Conservation (phyloP, 2,888 invertebrate species). For the Acleris emargana region DNA sequence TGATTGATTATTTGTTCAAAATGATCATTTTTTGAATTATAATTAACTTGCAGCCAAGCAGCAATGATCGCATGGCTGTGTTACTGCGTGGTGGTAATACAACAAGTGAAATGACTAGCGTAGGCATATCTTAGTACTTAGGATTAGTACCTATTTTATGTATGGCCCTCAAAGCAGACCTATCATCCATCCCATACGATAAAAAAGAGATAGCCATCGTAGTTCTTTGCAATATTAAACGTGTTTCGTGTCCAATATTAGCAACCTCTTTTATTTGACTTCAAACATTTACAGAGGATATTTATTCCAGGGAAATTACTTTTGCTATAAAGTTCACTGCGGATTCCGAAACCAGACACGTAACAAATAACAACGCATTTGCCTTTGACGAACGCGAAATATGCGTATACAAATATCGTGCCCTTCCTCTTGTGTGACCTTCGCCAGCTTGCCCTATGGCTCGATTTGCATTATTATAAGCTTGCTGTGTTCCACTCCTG, state of each 20-base stretch:
- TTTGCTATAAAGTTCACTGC: neutral
- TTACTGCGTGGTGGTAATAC: too few relatives aligned
- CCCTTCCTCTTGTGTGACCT: constrained; percentile 47
- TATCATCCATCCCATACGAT: too few relatives aligned
- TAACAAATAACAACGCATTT: constrained; percentile 23
- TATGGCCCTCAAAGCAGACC: too few relatives aligned
- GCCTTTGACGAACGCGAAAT: constrained; percentile 8
- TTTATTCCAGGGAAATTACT: neutral
- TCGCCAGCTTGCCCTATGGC: constrained; percentile 38
- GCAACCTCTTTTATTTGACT: neutral
- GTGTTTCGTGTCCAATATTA: neutral
- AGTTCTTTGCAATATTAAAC: neutral
- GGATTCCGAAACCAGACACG: constrained; percentile 8
- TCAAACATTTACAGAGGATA: neutral
- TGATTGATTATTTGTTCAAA: too few relatives aligned
- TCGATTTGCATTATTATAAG: constrained; percentile 15
- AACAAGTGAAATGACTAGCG: too few relatives aligned
- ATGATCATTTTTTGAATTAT: too few relatives aligned
- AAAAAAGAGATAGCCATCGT: too few relatives aligned
- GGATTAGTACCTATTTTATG: too few relatives aligned
- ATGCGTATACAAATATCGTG: constrained; percentile 28
- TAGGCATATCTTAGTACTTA: too few relatives aligned
- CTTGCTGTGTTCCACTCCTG: neutral
- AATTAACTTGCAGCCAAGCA: too few relatives aligned
- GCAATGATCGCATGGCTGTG: too few relatives aligned